Evolutionary conservation across 2,113 vertebrate genomes (phyloP).

Genomic region (Tapirus terrestris): DNA sequence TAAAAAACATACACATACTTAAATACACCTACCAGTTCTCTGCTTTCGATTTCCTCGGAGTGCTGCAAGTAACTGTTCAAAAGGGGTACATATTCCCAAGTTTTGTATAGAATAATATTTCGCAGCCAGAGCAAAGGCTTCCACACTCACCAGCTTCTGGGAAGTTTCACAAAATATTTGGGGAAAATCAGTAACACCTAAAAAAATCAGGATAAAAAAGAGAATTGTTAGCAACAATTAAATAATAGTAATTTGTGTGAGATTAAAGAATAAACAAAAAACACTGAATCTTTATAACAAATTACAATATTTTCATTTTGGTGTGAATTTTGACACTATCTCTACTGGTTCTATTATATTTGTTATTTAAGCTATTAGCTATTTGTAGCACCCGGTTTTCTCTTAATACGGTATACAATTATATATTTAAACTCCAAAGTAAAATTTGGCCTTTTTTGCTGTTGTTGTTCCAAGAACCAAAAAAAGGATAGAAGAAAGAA

Average conservation of each 20-base stretch:
- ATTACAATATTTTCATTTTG: slow-evolving; percentile 37
- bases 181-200: slow-evolving; percentile 79
- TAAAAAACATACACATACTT: background rate
- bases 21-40: slow-evolving; percentile 78
- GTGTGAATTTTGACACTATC: background rate
- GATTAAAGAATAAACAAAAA: slow-evolving; percentile 33
- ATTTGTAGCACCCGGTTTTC: background rate
- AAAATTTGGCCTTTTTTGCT: slow-evolving; percentile 33
- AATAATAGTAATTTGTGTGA: background rate
- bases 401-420: background rate
- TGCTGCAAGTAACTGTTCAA: slow-evolving; percentile 88
- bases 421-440: slow-evolving; percentile 46
- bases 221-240: slow-evolving; percentile 38
- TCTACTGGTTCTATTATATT: background rate
- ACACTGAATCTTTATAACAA: background rate
- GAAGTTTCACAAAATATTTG: slow-evolving; percentile 91
- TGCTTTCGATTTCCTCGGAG: slow-evolving; percentile 79
- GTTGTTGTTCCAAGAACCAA: slow-evolving; percentile 3
- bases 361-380: slow-evolving; percentile 54
- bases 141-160: slow-evolving; percentile 88
- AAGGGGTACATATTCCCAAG: slow-evolving; percentile 89
- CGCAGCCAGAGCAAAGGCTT: slow-evolving; percentile 88
- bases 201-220: slow-evolving; percentile 60
- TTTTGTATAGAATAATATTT: slow-evolving; percentile 88
- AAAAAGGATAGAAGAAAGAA: background rate